A percentile compares a stretch with the other conserved stretches of the same genome.
Conservation (phyloP, 1,140 invertebrate species). For the Lucilia sericata region DNA sequence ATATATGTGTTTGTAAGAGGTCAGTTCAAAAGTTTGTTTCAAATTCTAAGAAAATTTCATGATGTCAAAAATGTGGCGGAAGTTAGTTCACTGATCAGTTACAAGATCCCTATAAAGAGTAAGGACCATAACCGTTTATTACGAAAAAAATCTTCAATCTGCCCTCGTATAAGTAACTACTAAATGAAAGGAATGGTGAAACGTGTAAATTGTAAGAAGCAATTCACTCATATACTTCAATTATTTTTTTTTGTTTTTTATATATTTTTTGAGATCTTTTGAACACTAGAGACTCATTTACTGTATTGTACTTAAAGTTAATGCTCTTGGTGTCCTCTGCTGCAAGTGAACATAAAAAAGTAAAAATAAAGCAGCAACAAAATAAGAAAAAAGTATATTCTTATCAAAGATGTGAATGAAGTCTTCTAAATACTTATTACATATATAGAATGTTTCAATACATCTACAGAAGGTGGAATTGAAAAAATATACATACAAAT, state of each 20-base stretch:
- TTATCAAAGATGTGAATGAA: neutral
- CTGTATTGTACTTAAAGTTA: constrained; percentile 39
- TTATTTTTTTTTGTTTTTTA: neutral
- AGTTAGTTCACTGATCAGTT: too few relatives aligned
- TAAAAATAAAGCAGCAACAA: neutral
- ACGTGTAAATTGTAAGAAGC: constrained; percentile 39
- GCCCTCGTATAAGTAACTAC: too few relatives aligned
- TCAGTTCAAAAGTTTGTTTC: too few relatives aligned
- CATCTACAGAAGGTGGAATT: neutral
- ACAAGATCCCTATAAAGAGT: too few relatives aligned
- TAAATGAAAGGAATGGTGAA: neutral
- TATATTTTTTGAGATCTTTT: constrained; percentile 30
- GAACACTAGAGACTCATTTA: constrained; percentile 39
- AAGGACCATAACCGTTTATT: too few relatives aligned
- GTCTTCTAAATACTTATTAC: neutral
- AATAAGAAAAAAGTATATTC: neutral
- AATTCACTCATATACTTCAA: constrained; percentile 30
- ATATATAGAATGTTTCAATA: neutral
- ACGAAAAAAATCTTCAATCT: too few relatives aligned
- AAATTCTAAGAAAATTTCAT: too few relatives aligned
- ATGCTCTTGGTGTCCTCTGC: constrained; percentile 36
- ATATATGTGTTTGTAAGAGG: too few relatives aligned
- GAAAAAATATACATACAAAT: neutral
- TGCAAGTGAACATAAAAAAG: neutral
- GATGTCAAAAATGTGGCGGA: too few relatives aligned